These are phyloP conservation scores for Apamea monoglypha DNA, from an alignment of 2,888 invertebrate genomes.

Conservation along the genomic window DNA sequence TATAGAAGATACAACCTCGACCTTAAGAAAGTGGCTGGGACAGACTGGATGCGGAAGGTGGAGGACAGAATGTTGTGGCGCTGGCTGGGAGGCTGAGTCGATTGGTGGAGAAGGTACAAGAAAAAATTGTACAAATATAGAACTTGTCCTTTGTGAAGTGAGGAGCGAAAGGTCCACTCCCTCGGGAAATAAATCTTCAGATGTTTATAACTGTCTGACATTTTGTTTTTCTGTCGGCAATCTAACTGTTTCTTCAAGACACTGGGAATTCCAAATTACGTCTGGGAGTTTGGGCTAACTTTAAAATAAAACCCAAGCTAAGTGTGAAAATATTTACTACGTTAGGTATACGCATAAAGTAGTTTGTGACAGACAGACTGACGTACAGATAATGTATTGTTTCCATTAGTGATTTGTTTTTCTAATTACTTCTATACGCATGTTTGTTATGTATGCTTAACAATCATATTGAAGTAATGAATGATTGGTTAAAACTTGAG, in stretches of 20 bases:
- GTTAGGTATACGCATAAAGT: not conserved
- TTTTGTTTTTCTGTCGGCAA: conserved; percentile 1
- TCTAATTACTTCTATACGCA: not conserved
- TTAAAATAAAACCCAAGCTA: not conserved
- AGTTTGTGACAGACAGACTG: conserved; percentile 7
- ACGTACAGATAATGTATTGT: conserved; percentile 16
- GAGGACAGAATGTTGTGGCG: no score
- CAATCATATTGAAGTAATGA: not conserved
- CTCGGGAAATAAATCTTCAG: conserved; percentile 3
- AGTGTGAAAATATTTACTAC: conserved; percentile 18
- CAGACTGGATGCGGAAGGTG: no score
- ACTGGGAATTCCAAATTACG: not conserved
- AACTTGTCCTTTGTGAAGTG: not conserved
- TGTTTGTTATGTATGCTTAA: not conserved
- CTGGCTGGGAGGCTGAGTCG: no score
- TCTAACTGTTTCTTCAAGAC: not conserved
- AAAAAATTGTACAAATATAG: not conserved
- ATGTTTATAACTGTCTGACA: conserved; percentile 4
- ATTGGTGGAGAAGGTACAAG: not conserved
- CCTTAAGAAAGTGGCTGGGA: no score
- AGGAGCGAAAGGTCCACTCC: not conserved
- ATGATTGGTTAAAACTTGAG: conserved; percentile 8
- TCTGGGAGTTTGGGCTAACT: not conserved
- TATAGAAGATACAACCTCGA: no score
- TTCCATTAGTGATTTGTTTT: conserved; percentile 39